phyloP scores from a whole-genome alignment of 1,140 invertebrate genomes.

The Drosophila subpulchrella region DNA sequence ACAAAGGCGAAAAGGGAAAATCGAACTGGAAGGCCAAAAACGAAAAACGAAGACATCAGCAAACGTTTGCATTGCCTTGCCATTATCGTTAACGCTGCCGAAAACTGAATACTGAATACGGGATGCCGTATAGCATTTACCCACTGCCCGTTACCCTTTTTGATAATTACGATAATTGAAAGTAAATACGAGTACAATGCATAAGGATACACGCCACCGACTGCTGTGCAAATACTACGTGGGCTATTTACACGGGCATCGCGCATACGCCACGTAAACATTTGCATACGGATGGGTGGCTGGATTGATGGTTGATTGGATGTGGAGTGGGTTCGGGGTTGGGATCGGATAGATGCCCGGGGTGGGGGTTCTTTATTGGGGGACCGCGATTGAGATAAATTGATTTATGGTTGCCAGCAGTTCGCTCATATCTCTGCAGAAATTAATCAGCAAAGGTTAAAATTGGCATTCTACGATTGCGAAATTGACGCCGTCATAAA shows the following conservation, averaged over 20 bases:
- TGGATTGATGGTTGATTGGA: constrained; percentile 47
- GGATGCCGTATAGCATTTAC: background rate
- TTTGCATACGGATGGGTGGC: constrained; percentile 53
- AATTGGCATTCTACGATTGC: constrained; percentile 72
- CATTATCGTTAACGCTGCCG: constrained; percentile 37
- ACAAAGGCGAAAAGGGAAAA: background rate
- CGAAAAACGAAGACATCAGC: constrained; percentile 77
- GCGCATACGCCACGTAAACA: constrained; percentile 74
- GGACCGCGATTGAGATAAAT: constrained; percentile 77
- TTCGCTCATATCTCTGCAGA: constrained; percentile 63
- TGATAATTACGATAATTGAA: constrained; percentile 82
- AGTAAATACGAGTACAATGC: constrained; percentile 75
- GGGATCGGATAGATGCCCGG: background rate
- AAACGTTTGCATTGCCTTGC: constrained; percentile 75
- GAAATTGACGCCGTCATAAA: constrained; percentile 75
- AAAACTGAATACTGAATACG: background rate
- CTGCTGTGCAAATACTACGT: constrained; percentile 56
- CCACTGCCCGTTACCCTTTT: constrained; percentile 60
- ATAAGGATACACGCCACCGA: constrained; percentile 58
- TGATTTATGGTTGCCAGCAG: constrained; percentile 67
- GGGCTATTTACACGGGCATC: constrained; percentile 64
- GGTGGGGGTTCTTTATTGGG: constrained; percentile 39
- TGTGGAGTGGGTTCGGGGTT: constrained; percentile 3
- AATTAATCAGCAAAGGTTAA: constrained; percentile 77
- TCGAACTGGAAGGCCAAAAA: constrained; percentile 47